These are phyloP conservation scores for Lutjanus campechanus DNA, from an alignment of 2,797 vertebrate species.

Conservation along the genomic window DNA sequence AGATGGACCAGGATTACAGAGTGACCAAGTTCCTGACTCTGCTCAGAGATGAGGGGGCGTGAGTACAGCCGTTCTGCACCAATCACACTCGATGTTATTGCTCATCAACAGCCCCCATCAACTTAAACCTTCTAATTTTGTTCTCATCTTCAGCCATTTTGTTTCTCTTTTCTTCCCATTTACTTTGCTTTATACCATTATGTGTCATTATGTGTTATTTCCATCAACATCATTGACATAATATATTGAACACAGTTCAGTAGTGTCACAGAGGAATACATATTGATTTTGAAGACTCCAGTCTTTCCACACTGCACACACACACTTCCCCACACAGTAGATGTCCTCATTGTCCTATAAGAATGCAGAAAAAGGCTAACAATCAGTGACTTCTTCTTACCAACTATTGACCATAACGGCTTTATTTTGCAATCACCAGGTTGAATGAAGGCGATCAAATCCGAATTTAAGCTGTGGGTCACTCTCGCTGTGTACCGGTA, in stretches of 20 bases:
- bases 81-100: slow-evolving; percentile 5
- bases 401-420: slow-evolving; percentile 32
- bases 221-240: not conserved
- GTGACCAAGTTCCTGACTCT: slow-evolving; percentile 96
- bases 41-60: slow-evolving; percentile 95
- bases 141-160: slow-evolving; percentile 18
- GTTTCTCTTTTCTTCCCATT: not conserved
- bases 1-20: slow-evolving; percentile 96
- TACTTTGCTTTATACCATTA: slow-evolving; percentile 13
- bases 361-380: not conserved
- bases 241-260: not conserved
- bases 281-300: not conserved
- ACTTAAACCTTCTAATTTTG: not conserved
- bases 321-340: not conserved
- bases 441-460: slow-evolving; percentile 86
- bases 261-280: not conserved
- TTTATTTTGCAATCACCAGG: slow-evolving; percentile 80
- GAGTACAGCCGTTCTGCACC: slow-evolving; percentile 82
- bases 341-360: not conserved
- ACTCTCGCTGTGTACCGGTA: slow-evolving; percentile 66
- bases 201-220: not conserved
- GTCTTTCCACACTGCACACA: not conserved
- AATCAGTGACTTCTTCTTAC: slow-evolving; percentile 3
- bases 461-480: slow-evolving; percentile 79
- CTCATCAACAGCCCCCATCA: not conserved